Evolutionary conservation across 2,888 invertebrate species (phyloP), one percentile per base, ranked within the genome.

Genomic region (Pediacus dermestoides): DNA sequence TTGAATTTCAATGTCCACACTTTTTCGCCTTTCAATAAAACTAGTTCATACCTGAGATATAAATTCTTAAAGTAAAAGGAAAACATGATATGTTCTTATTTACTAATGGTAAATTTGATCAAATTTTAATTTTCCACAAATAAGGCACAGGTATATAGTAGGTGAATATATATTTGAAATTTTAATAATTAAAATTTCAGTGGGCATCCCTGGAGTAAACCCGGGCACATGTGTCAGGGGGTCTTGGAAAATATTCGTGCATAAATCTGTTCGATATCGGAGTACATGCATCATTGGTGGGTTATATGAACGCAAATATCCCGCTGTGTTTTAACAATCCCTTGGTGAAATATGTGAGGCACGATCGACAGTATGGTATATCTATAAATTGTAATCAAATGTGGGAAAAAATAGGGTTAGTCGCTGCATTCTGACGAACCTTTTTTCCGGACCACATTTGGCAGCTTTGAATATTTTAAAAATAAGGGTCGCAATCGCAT

Each of bases 301-400:
- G 46, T 46, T 55, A 52, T 55, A 52, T n/a, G n/a, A n/a, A 52
- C 52, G 48, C 48, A n/a, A n/a, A 53, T 55, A 53, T 52, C 52
- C 50, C 43, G 46, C 43, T 50, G 52, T 48, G 44, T 47, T 46
- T 48, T 48, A 50, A 46, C 44, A 39, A 42, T 40, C 39, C 26
- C 26, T 30, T 34, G 34, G 23, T 43, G 39, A 46, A 52, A 50
- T 46, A 49, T 42, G 32, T 30, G 34, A 18, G 40, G 39, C 42
- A 16, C 31, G 30, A 47, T 48, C 44, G 30, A 26, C 36, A 33
- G 35, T 25, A n/a, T 18, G 21, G 21, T 18, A 18, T 18, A 6
- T 18, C 21, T n/a, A 18, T 18, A 30, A 30, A 9, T 18, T 16
- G 4, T 37, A 30, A 18, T 18, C 21, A 27, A 37, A 22, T 15